Conservation (phyloP, 2,888 invertebrate genomes). For the Drosophila imparisetae region DNA sequence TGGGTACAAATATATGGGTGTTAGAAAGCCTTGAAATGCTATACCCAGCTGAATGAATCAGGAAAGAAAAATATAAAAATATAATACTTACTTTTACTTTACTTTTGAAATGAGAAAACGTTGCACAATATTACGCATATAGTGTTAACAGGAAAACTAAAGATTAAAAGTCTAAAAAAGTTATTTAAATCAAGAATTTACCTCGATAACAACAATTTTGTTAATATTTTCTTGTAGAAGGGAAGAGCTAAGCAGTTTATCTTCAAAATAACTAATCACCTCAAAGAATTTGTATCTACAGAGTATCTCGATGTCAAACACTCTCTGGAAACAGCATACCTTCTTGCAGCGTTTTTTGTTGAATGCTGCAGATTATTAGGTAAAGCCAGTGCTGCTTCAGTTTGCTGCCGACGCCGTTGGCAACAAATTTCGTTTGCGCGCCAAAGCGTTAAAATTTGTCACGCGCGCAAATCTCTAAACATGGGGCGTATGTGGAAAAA, state of each 20-base stretch:
- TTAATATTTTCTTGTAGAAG: background rate
- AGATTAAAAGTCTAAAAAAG: background rate
- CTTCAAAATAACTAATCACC: background rate
- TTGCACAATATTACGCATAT: background rate
- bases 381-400: conserved; percentile 27
- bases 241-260: background rate
- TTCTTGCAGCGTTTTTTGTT: background rate
- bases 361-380: conserved; percentile 68
- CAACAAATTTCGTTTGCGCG: conserved; percentile 62
- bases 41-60: background rate
- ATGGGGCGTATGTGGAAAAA: conserved; percentile 62
- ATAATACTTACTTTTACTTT: background rate
- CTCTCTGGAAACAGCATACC: no score
- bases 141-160: background rate
- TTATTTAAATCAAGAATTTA: background rate
- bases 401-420: conserved; percentile 41
- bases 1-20: background rate
- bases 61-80: background rate
- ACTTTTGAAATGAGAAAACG: background rate
- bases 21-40: background rate
- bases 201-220: rapidly evolving
- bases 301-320: background rate
- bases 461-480: conserved; percentile 55
- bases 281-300: background rate
- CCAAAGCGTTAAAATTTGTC: conserved; percentile 78